Conservation (phyloP, 37 sponge, comb jelly and placozoan genomes). For the Eunapius fragilis region DNA sequence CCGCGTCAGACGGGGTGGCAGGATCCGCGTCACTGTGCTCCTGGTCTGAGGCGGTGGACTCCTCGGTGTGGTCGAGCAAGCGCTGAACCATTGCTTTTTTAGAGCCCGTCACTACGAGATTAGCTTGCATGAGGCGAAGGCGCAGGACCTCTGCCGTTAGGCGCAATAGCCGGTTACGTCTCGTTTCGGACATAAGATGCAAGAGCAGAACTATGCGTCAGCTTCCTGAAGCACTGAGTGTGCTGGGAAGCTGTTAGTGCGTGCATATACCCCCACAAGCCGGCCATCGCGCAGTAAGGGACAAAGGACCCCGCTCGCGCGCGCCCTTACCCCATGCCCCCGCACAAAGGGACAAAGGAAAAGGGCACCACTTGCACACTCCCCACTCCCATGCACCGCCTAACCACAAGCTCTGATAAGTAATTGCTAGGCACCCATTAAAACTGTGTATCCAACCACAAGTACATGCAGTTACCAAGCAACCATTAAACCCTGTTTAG, state of each 20-base stretch:
- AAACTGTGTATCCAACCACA: too few species aligned
- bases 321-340: too few species aligned
- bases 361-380: not conserved
- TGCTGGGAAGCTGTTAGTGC: not conserved
- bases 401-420: not conserved
- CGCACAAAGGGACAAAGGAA: too few species aligned
- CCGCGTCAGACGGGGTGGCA: not conserved
- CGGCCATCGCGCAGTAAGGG: not conserved
- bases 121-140: not conserved
- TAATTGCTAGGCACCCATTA: not conserved
- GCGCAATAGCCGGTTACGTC: not conserved
- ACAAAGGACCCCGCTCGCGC: too few species aligned
- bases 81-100: not conserved
- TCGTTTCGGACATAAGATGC: not conserved
- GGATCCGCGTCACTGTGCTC: not conserved
- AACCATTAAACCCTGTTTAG: not conserved
- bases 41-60: not conserved
- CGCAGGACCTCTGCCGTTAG: not conserved
- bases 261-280: not conserved
- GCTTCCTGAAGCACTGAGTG: not conserved
- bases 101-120: not conserved
- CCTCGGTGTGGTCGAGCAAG: not conserved
- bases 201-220: not conserved
- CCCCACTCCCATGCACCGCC: not conserved
- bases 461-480: too few species aligned